These are phyloP conservation scores for Archips crataeganus DNA, from an alignment of 2,888 invertebrate species.

Conservation along the genomic window DNA sequence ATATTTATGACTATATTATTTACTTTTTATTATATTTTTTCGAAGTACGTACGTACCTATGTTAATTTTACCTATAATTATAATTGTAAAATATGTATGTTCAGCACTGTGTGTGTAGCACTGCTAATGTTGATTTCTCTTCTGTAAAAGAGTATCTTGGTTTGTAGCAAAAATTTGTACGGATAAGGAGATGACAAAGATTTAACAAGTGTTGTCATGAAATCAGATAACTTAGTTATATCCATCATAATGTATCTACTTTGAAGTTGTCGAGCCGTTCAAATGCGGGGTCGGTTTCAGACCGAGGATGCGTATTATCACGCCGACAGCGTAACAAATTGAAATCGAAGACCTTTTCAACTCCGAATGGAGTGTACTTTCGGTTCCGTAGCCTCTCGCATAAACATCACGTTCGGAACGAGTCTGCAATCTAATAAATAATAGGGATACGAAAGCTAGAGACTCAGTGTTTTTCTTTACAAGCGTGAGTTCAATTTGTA, in stretches of 20 bases:
- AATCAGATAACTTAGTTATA: constrained; percentile 7
- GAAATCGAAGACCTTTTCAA: constrained; percentile 38
- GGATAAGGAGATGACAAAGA: not conserved
- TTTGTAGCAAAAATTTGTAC: not conserved
- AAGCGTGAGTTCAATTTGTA: constrained; percentile 35
- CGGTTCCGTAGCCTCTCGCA: constrained; percentile 24
- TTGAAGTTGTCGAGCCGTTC: not conserved
- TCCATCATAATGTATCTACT: constrained; percentile 5
- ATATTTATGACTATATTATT: no score
- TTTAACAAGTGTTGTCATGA: not conserved
- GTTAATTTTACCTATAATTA: no score
- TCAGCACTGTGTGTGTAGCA: no score
- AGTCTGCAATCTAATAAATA: constrained; percentile 41
- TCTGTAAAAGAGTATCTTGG: no score
- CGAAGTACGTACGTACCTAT: no score
- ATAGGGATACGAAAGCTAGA: constrained; percentile 31
- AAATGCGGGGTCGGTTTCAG: constrained; percentile 1
- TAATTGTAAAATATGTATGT: no score
- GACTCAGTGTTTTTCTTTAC: constrained; percentile 30
- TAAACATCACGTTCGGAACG: constrained; percentile 41
- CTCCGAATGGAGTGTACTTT: constrained; percentile 33
- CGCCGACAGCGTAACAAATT: constrained; percentile 35
- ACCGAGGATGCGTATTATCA: constrained; percentile 33
- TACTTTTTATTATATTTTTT: no score
- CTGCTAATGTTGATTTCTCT: no score